Conservation (phyloP, 2,797 vertebrate genomes). For the Echeneis naucrates region DNA sequence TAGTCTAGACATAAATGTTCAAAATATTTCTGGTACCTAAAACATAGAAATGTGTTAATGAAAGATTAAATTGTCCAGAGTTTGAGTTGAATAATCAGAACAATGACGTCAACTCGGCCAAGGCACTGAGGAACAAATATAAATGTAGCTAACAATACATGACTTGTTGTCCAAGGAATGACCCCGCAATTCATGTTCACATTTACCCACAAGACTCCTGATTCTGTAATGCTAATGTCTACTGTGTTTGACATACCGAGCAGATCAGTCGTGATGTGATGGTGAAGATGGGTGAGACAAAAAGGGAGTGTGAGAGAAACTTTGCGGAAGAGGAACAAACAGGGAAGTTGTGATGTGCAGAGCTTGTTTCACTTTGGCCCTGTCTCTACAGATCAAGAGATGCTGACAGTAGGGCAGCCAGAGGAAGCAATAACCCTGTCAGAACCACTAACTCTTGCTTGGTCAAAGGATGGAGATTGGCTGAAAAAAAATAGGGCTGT, state of each 20-base stretch:
- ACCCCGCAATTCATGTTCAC: background rate
- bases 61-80: too few relatives aligned
- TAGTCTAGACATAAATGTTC: background rate
- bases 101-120: too few relatives aligned
- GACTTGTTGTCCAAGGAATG: too few relatives aligned
- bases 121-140: too few relatives aligned
- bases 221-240: constrained; percentile 8
- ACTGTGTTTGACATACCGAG: constrained; percentile 8
- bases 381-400: constrained; percentile 53
- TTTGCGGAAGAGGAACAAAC: background rate
- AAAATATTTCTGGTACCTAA: background rate
- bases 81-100: too few relatives aligned
- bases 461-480: constrained; percentile 3
- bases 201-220: background rate
- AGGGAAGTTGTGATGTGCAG: constrained; percentile 20
- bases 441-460: constrained; percentile 44
- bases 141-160: too few relatives aligned
- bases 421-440: constrained; percentile 67
- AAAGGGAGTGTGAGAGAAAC: constrained; percentile 11
- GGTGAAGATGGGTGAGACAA: constrained; percentile 7
- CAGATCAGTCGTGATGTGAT: constrained; percentile 33
- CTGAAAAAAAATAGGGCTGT: background rate
- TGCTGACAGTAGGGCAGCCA: constrained; percentile 36
- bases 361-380: constrained; percentile 58
- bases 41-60: too few relatives aligned